A percentile compares a stretch with the other conserved stretches of the same genome.
Conservation (phyloP, 2,113 vertebrate species). For the Myrmophylax atrothorax region DNA sequence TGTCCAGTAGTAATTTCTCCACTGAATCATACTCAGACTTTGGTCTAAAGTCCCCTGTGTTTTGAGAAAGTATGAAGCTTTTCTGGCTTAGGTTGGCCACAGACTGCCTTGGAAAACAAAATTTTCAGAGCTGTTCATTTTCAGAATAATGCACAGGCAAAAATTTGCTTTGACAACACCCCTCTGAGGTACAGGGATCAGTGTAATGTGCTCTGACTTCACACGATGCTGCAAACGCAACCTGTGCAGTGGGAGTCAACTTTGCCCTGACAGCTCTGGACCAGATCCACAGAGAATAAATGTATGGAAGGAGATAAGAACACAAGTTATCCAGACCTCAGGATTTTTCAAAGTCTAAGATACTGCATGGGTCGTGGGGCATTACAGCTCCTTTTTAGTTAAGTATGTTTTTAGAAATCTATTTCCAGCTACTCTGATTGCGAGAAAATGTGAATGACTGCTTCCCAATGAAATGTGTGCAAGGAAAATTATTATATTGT, state of each 20-base stretch:
- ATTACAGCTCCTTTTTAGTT: neutral
- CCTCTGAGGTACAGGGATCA: constrained; percentile 14
- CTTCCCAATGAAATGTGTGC: neutral
- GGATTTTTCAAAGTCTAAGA: neutral
- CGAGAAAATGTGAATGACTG: neutral
- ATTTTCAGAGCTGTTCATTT: constrained; percentile 20
- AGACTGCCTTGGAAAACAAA: neutral
- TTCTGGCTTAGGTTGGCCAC: neutral
- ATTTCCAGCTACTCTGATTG: neutral
- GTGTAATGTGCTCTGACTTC: neutral
- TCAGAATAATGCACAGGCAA: neutral
- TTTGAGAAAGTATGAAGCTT: neutral
- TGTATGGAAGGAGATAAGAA: neutral
- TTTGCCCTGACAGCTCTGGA: neutral
- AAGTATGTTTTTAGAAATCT: neutral
- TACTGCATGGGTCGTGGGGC: neutral
- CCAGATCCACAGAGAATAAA: neutral
- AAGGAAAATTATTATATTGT: neutral
- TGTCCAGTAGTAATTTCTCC: constrained; percentile 3
- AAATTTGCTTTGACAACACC: constrained; percentile 46
- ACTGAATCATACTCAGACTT: neutral
- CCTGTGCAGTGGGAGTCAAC: neutral
- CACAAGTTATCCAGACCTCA: neutral
- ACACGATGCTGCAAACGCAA: neutral
- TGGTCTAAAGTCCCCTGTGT: neutral